Evolutionary conservation across 2,888 invertebrate genomes (phyloP).

Genomic region (Sericinus montela): DNA sequence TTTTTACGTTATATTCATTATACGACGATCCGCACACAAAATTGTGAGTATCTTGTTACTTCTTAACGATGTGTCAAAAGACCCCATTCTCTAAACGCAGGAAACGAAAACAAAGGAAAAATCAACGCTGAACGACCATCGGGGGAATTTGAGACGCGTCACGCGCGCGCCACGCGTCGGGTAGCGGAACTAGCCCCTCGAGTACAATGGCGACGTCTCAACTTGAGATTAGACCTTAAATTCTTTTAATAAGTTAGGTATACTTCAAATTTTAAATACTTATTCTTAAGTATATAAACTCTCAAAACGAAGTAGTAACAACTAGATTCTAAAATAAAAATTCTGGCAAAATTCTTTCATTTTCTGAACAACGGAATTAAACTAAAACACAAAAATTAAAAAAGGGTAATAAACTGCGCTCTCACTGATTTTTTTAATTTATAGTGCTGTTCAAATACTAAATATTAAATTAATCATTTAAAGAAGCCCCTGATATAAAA

Average conservation of each 20-base stretch:
- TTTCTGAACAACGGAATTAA: no score
- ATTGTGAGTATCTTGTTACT: slow-evolving; percentile 18
- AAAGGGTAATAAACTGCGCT: no score
- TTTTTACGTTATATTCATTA: slow-evolving; percentile 10
- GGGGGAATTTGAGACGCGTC: slow-evolving; percentile 40
- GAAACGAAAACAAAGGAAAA: slow-evolving; percentile 33
- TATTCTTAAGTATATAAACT: background rate
- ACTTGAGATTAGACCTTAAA: slow-evolving; percentile 16
- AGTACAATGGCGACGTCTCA: slow-evolving; percentile 17
- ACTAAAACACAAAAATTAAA: no score
- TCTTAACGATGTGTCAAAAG: slow-evolving; percentile 23
- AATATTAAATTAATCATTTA: no score
- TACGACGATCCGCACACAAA: background rate
- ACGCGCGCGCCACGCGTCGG: slow-evolving; percentile 59
- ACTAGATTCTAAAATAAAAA: no score
- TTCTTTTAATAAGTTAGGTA: slow-evolving; percentile 15
- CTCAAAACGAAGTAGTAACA: background rate
- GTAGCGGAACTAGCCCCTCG: slow-evolving; percentile 49
- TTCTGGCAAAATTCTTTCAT: no score
- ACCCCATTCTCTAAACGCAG: slow-evolving; percentile 25
- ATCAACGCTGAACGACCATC: slow-evolving; percentile 21
- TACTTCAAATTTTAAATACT: background rate
- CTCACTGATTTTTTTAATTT: no score
- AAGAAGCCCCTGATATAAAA: no score
- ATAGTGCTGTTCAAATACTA: no score